A percentile compares a stretch with the other conserved stretches of the same genome.
These are phyloP conservation scores for Neogale vison DNA, from an alignment of 2,113 vertebrate species.

Conservation along the genomic window DNA sequence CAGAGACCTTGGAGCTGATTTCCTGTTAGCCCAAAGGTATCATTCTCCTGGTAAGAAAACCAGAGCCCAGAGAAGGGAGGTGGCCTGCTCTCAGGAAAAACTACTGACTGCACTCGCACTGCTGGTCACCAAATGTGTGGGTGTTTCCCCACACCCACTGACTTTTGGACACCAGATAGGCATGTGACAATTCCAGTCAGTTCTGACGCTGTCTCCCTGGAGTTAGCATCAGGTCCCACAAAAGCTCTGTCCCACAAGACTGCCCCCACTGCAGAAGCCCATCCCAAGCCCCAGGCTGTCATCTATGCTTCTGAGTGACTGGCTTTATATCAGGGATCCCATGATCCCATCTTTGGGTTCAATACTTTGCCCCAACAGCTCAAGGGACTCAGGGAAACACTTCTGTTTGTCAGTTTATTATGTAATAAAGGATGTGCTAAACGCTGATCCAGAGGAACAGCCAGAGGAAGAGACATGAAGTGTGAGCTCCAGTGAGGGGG, in stretches of 20 bases:
- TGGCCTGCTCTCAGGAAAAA: not conserved
- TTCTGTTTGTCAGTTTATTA: not conserved
- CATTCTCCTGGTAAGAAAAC: not conserved
- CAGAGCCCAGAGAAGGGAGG: not conserved
- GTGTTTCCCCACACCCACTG: not conserved
- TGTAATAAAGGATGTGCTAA: not conserved
- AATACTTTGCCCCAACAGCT: not conserved
- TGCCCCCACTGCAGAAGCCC: not conserved
- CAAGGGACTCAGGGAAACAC: not conserved
- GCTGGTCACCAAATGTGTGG: not conserved
- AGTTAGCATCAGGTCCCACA: not conserved
- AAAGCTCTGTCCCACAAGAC: not conserved
- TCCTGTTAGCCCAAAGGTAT: not conserved
- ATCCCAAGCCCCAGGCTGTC: not conserved
- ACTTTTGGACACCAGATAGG: not conserved
- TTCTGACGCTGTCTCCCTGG: not conserved
- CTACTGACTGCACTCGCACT: not conserved
- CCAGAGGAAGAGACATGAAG: not conserved
- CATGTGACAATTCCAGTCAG: not conserved
- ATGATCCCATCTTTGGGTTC: not conserved
- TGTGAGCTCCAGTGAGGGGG: not conserved
- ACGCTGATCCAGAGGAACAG: not conserved
- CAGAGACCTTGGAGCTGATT: not conserved
- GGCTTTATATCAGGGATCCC: not conserved
- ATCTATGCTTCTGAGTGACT: not conserved